These are phyloP conservation scores for Sanderia malayensis DNA, from an alignment of 30 jellyfish, hydroid and myxozoan species.

Conservation along the genomic window DNA sequence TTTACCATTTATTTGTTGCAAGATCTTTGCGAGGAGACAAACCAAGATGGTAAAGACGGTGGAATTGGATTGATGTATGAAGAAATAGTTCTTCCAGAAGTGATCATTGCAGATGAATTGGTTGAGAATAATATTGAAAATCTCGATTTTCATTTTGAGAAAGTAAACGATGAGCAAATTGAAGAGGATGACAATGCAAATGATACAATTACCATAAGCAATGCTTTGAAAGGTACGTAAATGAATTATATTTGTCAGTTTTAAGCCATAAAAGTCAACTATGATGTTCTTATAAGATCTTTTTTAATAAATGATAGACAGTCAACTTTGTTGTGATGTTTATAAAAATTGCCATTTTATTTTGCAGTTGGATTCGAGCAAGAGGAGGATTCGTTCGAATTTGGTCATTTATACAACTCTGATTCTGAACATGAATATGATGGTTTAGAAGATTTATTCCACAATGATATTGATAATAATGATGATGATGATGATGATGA, in stretches of 20 bases:
- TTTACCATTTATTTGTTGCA: too few species aligned
- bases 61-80: not conserved
- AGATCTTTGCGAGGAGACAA: too few species aligned
- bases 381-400: not conserved
- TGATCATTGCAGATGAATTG: not conserved
- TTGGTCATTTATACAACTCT: not conserved
- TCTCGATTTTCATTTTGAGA: not conserved
- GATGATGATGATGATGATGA: constrained; percentile 7
- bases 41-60: not conserved
- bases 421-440: constrained; percentile 45
- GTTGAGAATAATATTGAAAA: constrained; percentile 9
- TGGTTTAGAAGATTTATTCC: constrained; percentile 35
- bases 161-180: not conserved
- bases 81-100: not conserved
- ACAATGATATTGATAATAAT: not conserved
- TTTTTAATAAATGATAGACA: too few species aligned
- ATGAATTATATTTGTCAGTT: too few species aligned
- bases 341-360: too few species aligned
- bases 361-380: not conserved
- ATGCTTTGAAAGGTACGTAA: too few species aligned
- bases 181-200: too few species aligned
- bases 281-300: too few species aligned
- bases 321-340: too few species aligned
- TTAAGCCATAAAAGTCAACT: too few species aligned
- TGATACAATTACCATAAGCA: too few species aligned